Conservation (phyloP, 2,797 vertebrate genomes). For the Botia almorhae region DNA sequence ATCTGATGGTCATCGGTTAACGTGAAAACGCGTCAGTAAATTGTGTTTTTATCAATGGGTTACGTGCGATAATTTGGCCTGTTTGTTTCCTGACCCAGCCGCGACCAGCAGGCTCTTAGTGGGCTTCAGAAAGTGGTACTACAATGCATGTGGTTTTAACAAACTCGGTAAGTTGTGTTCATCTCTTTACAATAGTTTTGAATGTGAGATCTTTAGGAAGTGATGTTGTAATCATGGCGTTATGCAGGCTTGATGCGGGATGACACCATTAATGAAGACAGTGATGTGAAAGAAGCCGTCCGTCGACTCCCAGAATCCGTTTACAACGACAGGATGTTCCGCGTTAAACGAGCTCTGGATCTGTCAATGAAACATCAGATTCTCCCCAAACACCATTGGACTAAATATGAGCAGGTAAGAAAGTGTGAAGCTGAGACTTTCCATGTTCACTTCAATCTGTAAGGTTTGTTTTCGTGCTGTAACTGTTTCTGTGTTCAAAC, state of each 20-base stretch:
- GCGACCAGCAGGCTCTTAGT: slow-evolving; percentile 78
- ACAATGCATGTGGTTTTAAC: slow-evolving; percentile 89
- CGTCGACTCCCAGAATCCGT: slow-evolving; percentile 84
- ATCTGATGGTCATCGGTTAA: too few species aligned
- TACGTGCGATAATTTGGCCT: too few species aligned
- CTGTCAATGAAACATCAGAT: slow-evolving; percentile 86
- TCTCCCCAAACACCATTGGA: slow-evolving; percentile 90
- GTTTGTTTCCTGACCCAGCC: too few species aligned
- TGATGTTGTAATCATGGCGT: too few species aligned
- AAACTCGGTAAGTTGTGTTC: slow-evolving; percentile 81
- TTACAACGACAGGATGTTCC: slow-evolving; percentile 90
- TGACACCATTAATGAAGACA: slow-evolving; percentile 82
- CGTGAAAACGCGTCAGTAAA: too few species aligned
- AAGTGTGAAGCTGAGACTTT: neutral
- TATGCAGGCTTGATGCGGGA: slow-evolving; percentile 86
- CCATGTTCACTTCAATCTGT: too few species aligned
- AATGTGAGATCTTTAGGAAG: neutral
- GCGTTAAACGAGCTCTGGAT: slow-evolving; percentile 91
- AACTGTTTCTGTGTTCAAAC: too few species aligned
- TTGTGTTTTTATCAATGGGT: too few species aligned
- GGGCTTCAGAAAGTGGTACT: slow-evolving; percentile 87
- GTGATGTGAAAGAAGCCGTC: slow-evolving; percentile 87
- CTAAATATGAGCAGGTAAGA: slow-evolving; percentile 87
- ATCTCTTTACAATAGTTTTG: neutral
- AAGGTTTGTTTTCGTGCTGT: neutral